phyloP scores from a whole-genome alignment of 92 coral and sea anemone species.

The Parazoanthus swiftii region DNA sequence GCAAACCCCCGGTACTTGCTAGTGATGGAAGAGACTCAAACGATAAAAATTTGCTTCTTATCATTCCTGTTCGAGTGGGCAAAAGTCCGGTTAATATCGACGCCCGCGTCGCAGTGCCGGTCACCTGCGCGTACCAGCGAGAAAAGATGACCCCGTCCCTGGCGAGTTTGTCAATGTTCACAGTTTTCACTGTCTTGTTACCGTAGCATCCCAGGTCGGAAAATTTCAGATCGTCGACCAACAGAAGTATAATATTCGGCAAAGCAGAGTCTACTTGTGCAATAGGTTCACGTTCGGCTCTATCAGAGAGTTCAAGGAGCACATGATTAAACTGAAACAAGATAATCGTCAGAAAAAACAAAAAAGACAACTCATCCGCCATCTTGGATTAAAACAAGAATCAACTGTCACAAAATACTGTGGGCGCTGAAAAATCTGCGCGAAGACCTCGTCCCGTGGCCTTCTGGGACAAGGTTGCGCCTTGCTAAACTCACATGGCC shows the following conservation, averaged over 20 bases:
- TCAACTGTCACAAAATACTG: constrained; percentile 18
- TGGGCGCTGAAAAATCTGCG: constrained; percentile 2
- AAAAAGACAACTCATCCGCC: constrained; percentile 3
- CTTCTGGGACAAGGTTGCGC: no score
- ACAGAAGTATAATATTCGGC: constrained; percentile 65
- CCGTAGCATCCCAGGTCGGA: constrained; percentile 65
- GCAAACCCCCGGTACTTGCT: constrained; percentile 88
- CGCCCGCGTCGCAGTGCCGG: constrained; percentile 80
- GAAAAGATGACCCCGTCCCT: constrained; percentile 64
- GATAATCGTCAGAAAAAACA: background rate
- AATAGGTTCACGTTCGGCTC: background rate
- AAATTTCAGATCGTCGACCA: constrained; percentile 69
- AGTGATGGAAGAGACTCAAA: constrained; percentile 83
- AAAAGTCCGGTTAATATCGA: constrained; percentile 86
- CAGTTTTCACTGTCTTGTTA: constrained; percentile 50
- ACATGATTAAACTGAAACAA: constrained; percentile 6
- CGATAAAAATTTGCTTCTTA: constrained; percentile 82
- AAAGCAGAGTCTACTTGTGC: constrained; percentile 12
- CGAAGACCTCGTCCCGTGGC: no score
- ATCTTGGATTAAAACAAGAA: constrained; percentile 5
- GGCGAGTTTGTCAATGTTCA: constrained; percentile 70
- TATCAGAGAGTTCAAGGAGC: background rate
- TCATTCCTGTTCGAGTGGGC: constrained; percentile 91
- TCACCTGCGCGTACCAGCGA: constrained; percentile 81
- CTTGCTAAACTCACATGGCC: no score